Conservation (phyloP, 2,888 invertebrate genomes). For the Scrobipalpa atriplicella region DNA sequence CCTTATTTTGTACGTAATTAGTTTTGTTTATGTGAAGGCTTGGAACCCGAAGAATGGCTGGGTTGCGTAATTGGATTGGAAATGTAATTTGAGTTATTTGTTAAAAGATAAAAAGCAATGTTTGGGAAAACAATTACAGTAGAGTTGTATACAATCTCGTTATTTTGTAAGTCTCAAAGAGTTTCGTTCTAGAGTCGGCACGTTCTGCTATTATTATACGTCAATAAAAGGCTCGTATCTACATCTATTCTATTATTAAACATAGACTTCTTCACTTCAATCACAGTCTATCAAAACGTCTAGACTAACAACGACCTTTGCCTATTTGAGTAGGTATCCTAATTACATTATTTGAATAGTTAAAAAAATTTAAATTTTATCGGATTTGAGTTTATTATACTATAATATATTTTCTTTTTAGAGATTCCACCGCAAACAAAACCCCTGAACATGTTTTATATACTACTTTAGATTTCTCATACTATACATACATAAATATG, state of each 20-base stretch:
- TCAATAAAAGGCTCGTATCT: not conserved
- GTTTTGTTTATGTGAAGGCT: conserved; percentile 31
- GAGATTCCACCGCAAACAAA: too few species aligned
- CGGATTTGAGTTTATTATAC: too few species aligned
- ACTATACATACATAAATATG: too few species aligned
- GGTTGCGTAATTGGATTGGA: conserved; percentile 17
- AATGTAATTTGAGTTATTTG: conserved; percentile 24
- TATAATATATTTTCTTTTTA: too few species aligned
- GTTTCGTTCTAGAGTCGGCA: not conserved
- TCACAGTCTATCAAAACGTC: conserved; percentile 2
- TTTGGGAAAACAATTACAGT: conserved; percentile 20
- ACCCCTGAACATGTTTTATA: too few species aligned
- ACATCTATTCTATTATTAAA: not conserved
- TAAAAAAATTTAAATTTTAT: too few species aligned
- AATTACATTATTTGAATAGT: too few species aligned
- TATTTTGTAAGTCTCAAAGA: conserved; percentile 12
- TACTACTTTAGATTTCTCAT: too few species aligned
- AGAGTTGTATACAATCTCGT: not conserved
- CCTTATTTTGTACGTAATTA: conserved; percentile 41
- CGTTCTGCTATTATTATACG: not conserved
- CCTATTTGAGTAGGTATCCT: not conserved
- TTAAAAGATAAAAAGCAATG: conserved; percentile 21
- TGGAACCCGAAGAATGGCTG: conserved; percentile 11
- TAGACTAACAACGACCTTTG: not conserved
- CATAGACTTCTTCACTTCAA: not conserved